Evolutionary conservation across 2,888 invertebrate species (phyloP).

Genomic region (Pardosa pseudoannulata): DNA sequence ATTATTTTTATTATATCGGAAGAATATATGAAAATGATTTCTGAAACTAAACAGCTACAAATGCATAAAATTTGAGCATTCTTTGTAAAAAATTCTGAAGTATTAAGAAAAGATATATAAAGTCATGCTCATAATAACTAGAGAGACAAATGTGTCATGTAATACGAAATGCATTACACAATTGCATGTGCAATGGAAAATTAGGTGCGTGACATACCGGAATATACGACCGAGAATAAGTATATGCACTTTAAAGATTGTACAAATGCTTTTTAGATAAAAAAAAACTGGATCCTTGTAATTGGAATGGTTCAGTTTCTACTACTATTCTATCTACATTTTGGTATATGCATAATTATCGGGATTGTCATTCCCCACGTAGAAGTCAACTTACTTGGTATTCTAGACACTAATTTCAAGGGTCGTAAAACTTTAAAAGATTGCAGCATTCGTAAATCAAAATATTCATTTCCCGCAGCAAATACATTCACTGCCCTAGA

Average conservation of each 20-base stretch:
- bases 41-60: too few species aligned
- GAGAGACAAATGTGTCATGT: not conserved
- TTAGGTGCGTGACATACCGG: not conserved
- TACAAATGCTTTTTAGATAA: not conserved
- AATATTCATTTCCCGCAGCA: conserved; percentile 76
- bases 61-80: too few species aligned
- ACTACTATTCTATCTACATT: not conserved
- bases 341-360: not conserved
- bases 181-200: not conserved
- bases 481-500: conserved; percentile 67
- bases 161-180: not conserved
- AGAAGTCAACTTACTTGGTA: conserved; percentile 93
- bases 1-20: too few species aligned
- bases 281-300: too few species aligned
- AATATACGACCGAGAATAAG: not conserved
- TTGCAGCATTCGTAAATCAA: conserved; percentile 99
- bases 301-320: not conserved
- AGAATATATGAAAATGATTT: too few species aligned
- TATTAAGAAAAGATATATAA: not conserved
- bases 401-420: conserved; percentile 99
- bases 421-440: conserved; percentile 99
- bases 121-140: not conserved
- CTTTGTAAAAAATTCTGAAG: not conserved
- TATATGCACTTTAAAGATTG: not conserved
- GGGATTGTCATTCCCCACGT: not conserved